Base-by-base conservation (phyloP, 2,888 invertebrate species). In the Pyralis farinalis region DNA sequence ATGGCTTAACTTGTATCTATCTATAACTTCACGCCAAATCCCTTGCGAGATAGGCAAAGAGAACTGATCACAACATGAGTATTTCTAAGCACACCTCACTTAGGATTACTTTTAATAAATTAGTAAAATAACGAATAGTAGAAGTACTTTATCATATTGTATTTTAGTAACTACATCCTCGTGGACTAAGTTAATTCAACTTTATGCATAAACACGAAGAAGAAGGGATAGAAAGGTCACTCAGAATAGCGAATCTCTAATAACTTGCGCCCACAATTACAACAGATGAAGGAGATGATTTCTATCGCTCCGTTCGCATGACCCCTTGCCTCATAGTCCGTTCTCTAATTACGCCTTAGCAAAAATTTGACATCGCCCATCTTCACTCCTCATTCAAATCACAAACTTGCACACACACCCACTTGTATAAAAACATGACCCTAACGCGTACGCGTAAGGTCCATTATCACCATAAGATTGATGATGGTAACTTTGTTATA, bases 331-430 rank as follows among this genome's bases (percentile, higher is more conserved):
- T 63, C 64, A 77, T 71, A 60, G 60, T 62, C 62, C 68, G 63
- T 74, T 72, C 77, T 83, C 79, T 84, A 82, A 86, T 86, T 85
- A 82, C 72, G 74, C 58, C 71, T 70, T 66, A 64, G 77, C 84
- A 76, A 80, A 80, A 83, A 79, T 77, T 71, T 73, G 71, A 76
- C 75, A 64, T 65, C 60, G 60, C 71, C 70, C 59, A 64, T 73
- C 70, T 50, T 62, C 58, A 49, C 59, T 63, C 48, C 50, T 59
- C 58, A 53, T 53, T 3, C 53, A 47, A 40, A 52, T 50, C 43
- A 63, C 71, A 53, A 63, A 61, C 47, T 51, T 55, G 59, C 46
- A 37, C 45, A 27, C 55, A 46, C 62, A 40, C 27, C 28, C 16
- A 6, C 10, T 9, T 12, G 33, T 31, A 21, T 1, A 35, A 10